A percentile compares a stretch with the other conserved stretches of the same genome.
phyloP scores from a whole-genome alignment of 2,888 invertebrate genomes.

The Nemotelus nigrinus region DNA sequence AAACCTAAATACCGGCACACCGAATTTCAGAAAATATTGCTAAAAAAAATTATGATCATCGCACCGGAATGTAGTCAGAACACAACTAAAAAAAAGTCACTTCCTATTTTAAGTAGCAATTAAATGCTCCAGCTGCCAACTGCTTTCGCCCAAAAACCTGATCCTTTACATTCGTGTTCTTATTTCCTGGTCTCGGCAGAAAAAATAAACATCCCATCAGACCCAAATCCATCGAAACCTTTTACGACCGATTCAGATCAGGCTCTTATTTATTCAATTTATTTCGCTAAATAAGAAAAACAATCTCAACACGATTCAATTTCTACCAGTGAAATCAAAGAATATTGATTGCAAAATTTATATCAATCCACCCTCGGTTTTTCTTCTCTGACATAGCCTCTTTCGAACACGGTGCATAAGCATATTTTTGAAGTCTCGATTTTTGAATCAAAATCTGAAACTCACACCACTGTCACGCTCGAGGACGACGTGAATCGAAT shows the following conservation, averaged over 20 bases:
- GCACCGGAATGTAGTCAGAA: too few species aligned
- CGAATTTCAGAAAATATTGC: too few species aligned
- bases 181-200: too few species aligned
- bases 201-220: too few species aligned
- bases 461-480: not conserved
- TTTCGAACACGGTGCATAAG: not conserved
- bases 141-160: too few species aligned
- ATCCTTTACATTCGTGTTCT: too few species aligned
- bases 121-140: too few species aligned
- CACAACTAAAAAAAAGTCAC: too few species aligned
- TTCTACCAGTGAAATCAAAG: not conserved
- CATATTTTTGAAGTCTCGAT: not conserved
- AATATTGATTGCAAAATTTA: not conserved
- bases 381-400: not conserved
- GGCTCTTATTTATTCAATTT: not conserved
- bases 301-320: not conserved
- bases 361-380: not conserved
- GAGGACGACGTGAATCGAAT: not conserved
- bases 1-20: too few species aligned
- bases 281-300: not conserved
- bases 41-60: too few species aligned
- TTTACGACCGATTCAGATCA: not conserved
- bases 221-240: not conserved
- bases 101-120: too few species aligned
- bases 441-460: not conserved